Evolutionary conservation across 2,113 vertebrate species (phyloP).

Genomic region (Promerops cafer): DNA sequence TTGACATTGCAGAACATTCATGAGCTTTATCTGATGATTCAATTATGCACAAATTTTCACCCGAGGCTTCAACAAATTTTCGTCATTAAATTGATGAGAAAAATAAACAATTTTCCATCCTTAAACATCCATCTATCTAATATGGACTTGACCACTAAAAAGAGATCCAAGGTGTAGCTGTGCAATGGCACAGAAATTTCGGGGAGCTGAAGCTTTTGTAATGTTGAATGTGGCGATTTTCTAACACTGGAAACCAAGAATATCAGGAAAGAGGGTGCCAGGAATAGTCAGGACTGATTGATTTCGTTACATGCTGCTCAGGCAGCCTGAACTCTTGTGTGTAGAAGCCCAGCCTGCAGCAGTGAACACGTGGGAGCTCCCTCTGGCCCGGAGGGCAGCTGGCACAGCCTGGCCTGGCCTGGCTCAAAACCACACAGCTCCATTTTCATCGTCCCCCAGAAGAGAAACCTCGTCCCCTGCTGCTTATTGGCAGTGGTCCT

Average conservation of each 20-base stretch:
- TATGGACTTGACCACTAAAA: background rate
- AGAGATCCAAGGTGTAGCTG: background rate
- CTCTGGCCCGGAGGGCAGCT: background rate
- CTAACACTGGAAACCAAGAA: background rate
- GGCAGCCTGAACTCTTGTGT: background rate
- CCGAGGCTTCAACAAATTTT: background rate
- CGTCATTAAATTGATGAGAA: background rate
- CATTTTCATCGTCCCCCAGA: background rate
- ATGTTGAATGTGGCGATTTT: background rate
- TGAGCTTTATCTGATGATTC: background rate
- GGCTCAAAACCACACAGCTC: background rate
- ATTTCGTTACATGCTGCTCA: background rate
- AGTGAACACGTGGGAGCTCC: background rate
- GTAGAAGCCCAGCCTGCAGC: background rate
- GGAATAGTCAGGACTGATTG: background rate
- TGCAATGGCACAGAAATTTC: background rate
- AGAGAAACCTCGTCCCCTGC: background rate
- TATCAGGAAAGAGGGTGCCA: background rate
- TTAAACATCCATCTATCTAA: background rate
- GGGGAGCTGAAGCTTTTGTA: background rate
- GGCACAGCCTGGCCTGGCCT: background rate
- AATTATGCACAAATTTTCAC: background rate
- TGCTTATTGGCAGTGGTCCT: constrained; percentile 6
- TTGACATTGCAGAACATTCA: background rate
- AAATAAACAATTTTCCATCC: background rate